Evolutionary conservation across 2,888 invertebrate species (phyloP), one percentile per base, ranked within the genome.

Genomic region (Drosophila mercatorum): DNA sequence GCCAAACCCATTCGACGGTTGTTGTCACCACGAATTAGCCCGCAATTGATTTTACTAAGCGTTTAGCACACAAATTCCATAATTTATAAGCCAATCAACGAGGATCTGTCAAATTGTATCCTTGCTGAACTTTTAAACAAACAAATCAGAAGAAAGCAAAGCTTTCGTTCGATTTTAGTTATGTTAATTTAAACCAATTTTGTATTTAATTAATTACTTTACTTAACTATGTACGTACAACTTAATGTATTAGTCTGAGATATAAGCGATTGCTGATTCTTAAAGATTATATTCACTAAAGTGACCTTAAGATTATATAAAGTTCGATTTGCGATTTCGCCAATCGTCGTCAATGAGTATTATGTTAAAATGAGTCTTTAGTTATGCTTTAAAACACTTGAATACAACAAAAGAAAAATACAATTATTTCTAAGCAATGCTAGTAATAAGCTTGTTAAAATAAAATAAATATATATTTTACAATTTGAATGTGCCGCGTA

Each of bases 1-100:
- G 67, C 36, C 82, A 84, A 55, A 78, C 91, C 2, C 82, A 73
- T 31, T 66, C 89, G 14, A 46, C 82, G 22, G 75, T 71, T 51
- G 86, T 77, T 7, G 66, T 68, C 12, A 81, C 89, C 8, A 63
- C 70, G 10, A 81, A 88, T 64, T 90, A 88, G 64, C 75, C 46
- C n/a, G 34, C 8, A 40, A 46, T 41, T 57, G 14, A 52, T 55
- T 40, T 46, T 36, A 44, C 46, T 43, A 49, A 43, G 57, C 57
- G 64, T 49, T 65, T 70, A 72, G 76, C 26, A 52, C 67, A 73
- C 62, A 90, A 87, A 78, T 89, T 83, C 81, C 89, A 90, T 72
- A 72, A 71, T 41, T 73, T 83, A 59, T 84, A 89, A 68, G 62
- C 43, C 57, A 65, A 14, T 26, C 5, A 26, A 58, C 44, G 40